Evolutionary conservation across 1,140 invertebrate genomes (phyloP).

Genomic region (Scaptomyza graminum): DNA sequence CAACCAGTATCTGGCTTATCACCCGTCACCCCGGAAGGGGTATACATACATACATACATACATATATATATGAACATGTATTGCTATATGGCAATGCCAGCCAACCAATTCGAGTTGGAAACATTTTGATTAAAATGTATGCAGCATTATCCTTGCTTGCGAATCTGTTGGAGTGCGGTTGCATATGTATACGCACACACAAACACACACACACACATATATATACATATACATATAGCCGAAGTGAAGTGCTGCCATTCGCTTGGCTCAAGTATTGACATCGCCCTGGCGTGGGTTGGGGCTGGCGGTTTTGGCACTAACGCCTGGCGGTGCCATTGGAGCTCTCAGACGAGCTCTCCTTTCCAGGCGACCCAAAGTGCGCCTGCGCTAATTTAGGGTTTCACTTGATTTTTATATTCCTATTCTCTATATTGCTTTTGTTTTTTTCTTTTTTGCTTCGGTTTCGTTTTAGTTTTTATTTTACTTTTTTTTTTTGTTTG

Average conservation of each 20-base stretch:
- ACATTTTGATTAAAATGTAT: constrained; percentile 37
- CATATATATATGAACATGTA: background rate
- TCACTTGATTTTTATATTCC: constrained; percentile 51
- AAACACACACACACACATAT: constrained; percentile 8
- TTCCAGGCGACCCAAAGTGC: constrained; percentile 43
- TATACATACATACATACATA: constrained; percentile 1
- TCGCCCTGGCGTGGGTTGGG: constrained; percentile 5
- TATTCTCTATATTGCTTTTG: constrained; percentile 36
- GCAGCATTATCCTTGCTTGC: constrained; percentile 67
- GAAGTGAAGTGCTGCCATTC: constrained; percentile 70
- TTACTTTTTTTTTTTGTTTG: constrained; percentile 4
- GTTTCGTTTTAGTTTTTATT: constrained; percentile 2
- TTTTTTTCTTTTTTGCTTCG: background rate
- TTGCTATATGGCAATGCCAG: constrained; percentile 11
- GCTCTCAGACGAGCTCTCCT: constrained; percentile 40
- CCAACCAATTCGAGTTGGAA: constrained; percentile 35
- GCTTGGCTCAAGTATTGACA: constrained; percentile 76
- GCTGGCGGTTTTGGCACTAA: constrained; percentile 25
- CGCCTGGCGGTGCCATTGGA: constrained; percentile 73
- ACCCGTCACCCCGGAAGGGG: constrained; percentile 11
- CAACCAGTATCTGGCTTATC: constrained; percentile 32
- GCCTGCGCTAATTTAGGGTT: constrained; percentile 74
- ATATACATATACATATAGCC: constrained; percentile 8
- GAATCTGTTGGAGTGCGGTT: constrained; percentile 31
- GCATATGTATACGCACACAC: constrained; percentile 41